Evolutionary conservation across 2,888 invertebrate species (phyloP), one percentile per base, ranked within the genome.

Genomic region (Drosophila algonquin): DNA sequence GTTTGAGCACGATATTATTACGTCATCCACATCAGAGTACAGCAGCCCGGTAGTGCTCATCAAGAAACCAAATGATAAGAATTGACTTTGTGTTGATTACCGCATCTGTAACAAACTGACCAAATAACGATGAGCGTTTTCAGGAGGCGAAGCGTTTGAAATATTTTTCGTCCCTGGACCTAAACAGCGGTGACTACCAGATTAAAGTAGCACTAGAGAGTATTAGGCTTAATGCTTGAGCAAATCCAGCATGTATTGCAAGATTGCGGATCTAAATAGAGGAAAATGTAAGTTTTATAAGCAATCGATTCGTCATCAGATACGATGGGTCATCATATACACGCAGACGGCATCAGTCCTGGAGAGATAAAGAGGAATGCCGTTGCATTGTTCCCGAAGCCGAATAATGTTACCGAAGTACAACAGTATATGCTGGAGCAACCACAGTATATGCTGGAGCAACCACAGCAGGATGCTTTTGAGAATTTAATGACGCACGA

Each of bases 81-180:
- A 62, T 62, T 40, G 52, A 30, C n/a, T 61, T 14, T 52, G 56
- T 44, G 35, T 64, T 7, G 59, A 59, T 47, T 65, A 60, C 18
- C 59, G 60, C 44, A 53, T 54, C 0, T 18, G 51, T 0, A 61
- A 55, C 9, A 55, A 61, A 27, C n/a, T 45, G 8, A 60, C 61
- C 56, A 4, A 57, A 52, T 7, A 63, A 57, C 3, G 56, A 67
- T 18, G 40, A 67, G 46, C 46, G 40, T 6, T n/a, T 61, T 10
- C 56, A 62, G 18, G 62, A 62, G 40, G 67, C 62, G 5, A 61
- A 55, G 8, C 24, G 14, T 12, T 60, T 55, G 30, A 60, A 18
- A 30, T 47, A 52, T 7, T 52, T 32, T 52, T 32, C 16, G 8
- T 51, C 16, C 3, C 30, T 51, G 16, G 32, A 51, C 16, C 51